phyloP scores from a whole-genome alignment of 2,888 invertebrate species.

The Ochropacha duplaris region DNA sequence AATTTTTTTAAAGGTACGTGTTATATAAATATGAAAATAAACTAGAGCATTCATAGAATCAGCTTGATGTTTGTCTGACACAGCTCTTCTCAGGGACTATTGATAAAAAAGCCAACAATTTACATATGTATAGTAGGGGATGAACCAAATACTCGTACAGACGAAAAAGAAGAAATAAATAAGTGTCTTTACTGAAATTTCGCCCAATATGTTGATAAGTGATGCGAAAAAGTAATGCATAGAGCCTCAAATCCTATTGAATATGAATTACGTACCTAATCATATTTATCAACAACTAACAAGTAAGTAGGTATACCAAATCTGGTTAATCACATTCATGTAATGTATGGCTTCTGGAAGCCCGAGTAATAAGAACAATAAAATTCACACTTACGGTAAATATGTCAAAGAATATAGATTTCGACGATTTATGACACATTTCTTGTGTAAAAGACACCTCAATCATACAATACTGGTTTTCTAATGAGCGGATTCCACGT shows the following conservation, averaged over 20 bases:
- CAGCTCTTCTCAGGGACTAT: not conserved
- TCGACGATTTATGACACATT: not conserved
- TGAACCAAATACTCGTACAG: not conserved
- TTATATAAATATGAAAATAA: too few species aligned
- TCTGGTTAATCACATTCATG: not conserved
- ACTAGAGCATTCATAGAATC: too few species aligned
- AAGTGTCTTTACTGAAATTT: not conserved
- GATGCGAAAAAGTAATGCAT: too few species aligned
- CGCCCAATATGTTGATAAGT: too few species aligned
- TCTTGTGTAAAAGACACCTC: not conserved
- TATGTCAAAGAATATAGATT: too few species aligned
- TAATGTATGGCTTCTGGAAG: constrained; percentile 1
- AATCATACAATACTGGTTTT: too few species aligned
- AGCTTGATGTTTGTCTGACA: not conserved
- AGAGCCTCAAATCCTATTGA: too few species aligned
- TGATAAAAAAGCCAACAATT: not conserved
- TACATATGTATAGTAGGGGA: not conserved
- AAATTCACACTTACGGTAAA: not conserved
- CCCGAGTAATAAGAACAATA: not conserved
- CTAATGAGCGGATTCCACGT: too few species aligned
- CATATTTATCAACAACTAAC: too few species aligned
- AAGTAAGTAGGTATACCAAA: too few species aligned
- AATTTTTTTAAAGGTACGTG: too few species aligned
- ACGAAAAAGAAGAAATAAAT: not conserved
- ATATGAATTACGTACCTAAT: too few species aligned